phyloP scores from a whole-genome alignment of 2,113 vertebrate genomes.

The Pelusios castaneus region DNA sequence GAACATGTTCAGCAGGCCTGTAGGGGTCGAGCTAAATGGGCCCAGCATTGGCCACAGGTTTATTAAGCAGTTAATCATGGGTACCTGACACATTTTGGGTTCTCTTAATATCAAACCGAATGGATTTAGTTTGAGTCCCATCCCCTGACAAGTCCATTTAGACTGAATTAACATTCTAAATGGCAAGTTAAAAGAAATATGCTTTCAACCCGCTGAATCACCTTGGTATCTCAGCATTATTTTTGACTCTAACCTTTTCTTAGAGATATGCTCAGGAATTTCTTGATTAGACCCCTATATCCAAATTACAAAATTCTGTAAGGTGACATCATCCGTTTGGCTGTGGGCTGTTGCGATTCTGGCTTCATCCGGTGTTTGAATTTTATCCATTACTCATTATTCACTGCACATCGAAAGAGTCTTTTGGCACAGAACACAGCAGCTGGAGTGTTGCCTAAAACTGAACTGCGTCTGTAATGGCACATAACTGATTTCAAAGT shows the following conservation, averaged over 20 bases:
- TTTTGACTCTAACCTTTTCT: conserved; percentile 40
- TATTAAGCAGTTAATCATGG: not conserved
- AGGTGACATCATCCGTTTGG: not conserved
- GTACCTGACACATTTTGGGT: not conserved
- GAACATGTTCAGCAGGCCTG: not conserved
- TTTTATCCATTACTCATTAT: not conserved
- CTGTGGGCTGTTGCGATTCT: conserved; percentile 23
- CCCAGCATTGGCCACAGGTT: not conserved
- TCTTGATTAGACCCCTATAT: conserved; percentile 28
- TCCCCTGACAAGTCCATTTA: not conserved
- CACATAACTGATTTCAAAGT: not conserved
- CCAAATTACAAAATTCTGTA: conserved; percentile 10
- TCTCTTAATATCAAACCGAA: conserved; percentile 8
- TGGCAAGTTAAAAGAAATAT: conserved; percentile 42
- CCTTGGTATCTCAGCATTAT: conserved; percentile 46
- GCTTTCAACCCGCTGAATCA: conserved; percentile 11
- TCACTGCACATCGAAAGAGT: not conserved
- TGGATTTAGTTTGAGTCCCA: conserved; percentile 14
- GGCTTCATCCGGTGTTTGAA: not conserved
- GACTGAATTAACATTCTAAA: conserved; percentile 11
- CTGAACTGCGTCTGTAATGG: not conserved
- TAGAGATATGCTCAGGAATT: conserved; percentile 16
- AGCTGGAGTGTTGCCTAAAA: not conserved
- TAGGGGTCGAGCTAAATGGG: not conserved
- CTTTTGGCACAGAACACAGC: not conserved